Conservation (phyloP, 2,797 vertebrate genomes). For the Coendou prehensilis region DNA sequence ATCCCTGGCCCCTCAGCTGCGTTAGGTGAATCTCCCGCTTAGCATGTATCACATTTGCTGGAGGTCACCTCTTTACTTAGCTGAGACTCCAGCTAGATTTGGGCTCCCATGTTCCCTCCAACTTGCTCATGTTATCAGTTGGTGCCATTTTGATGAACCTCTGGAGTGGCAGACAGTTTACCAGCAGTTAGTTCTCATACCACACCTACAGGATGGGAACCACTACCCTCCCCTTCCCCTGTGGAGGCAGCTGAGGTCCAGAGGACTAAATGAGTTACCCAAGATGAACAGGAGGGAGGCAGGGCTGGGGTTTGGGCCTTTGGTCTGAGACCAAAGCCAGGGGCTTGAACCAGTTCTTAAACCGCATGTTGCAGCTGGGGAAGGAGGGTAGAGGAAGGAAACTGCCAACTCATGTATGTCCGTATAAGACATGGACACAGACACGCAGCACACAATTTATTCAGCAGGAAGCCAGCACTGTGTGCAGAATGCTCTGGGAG, state of each 20-base stretch:
- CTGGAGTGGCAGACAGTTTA: not conserved
- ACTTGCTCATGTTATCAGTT: not conserved
- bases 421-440: not conserved
- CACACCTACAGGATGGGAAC: not conserved
- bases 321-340: not conserved
- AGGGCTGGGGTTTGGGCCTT: not conserved
- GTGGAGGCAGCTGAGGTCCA: not conserved
- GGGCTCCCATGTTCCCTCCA: fast-evolving
- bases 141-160: not conserved
- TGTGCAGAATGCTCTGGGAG: not conserved
- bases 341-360: not conserved
- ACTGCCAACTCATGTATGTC: not conserved
- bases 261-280: not conserved
- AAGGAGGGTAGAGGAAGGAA: not conserved
- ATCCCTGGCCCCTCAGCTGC: not conserved
- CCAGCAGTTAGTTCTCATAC: not conserved
- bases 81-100: not conserved
- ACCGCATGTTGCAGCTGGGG: fast-evolving
- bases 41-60: not conserved
- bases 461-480: not conserved
- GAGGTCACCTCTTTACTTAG: not conserved
- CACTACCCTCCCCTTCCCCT: too few species aligned
- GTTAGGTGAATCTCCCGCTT: not conserved
- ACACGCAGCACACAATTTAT: fast-evolving
- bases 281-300: not conserved